These are phyloP conservation scores for Nephrocerus scutellatus DNA, from an alignment of 2,888 invertebrate genomes.

Conservation along the genomic window DNA sequence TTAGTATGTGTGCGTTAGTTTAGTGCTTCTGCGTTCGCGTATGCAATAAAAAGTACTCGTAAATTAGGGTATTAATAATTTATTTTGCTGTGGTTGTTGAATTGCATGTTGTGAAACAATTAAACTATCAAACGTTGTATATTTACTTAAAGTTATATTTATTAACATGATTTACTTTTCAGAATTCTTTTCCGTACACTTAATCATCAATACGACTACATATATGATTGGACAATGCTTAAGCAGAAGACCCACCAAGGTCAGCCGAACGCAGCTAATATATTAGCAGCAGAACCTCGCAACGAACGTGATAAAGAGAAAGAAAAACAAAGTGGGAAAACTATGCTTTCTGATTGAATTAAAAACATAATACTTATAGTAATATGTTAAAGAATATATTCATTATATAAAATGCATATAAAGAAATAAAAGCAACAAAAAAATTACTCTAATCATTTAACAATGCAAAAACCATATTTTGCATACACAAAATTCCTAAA, in stretches of 20 bases:
- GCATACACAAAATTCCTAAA: too few species aligned
- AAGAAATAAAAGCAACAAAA: conserved; percentile 7
- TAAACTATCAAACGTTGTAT: conserved; percentile 3
- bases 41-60: too few species aligned
- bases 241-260: conserved; percentile 69
- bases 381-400: conserved; percentile 34
- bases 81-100: too few species aligned
- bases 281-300: conserved; percentile 40
- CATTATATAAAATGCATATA: conserved; percentile 23
- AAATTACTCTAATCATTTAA: conserved; percentile 30
- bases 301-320: conserved; percentile 43
- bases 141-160: neutral
- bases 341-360: conserved; percentile 40
- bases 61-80: too few species aligned
- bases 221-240: conserved; percentile 99
- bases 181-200: conserved; percentile 98
- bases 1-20: too few species aligned
- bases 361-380: conserved; percentile 23
- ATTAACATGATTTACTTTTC: conserved; percentile 49
- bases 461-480: conserved; percentile 20
- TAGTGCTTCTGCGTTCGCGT: too few species aligned
- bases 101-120: conserved; percentile 2
- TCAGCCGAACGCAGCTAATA: conserved; percentile 40
- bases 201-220: conserved; percentile 98
- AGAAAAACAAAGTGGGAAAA: conserved; percentile 43